A percentile compares a stretch with the other conserved stretches of the same genome.
phyloP scores from a whole-genome alignment of 2,888 invertebrate genomes.

The Sepiola atlantica region DNA sequence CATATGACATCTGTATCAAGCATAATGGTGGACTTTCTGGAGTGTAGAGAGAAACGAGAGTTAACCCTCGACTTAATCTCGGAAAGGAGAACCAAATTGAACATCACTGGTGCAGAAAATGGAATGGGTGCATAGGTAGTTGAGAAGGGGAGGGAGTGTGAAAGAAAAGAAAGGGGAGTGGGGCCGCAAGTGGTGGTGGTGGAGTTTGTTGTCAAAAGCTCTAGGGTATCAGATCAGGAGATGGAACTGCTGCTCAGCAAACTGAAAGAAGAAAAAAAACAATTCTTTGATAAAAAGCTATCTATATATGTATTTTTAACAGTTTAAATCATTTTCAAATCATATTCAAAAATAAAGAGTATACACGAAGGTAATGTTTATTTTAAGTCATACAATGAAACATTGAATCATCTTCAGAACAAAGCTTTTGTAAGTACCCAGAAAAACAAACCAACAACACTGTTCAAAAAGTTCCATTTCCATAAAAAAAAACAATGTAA shows the following conservation, averaged over 20 bases:
- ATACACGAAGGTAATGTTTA: too few relatives aligned
- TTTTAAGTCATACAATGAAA: too few relatives aligned
- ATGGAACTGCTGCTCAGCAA: neutral
- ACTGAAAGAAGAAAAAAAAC: neutral
- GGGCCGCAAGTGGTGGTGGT: neutral
- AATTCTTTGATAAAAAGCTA: too few relatives aligned
- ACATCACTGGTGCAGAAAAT: slow-evolving; percentile 16
- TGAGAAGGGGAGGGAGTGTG: neutral
- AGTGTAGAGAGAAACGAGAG: neutral
- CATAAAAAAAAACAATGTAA: too few relatives aligned
- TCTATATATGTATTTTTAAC: too few relatives aligned
- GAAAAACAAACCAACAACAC: too few relatives aligned
- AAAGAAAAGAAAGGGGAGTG: neutral
- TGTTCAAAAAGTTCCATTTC: too few relatives aligned
- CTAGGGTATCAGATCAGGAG: neutral
- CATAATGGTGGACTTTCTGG: neutral
- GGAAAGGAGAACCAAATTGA: neutral
- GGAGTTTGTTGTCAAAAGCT: neutral
- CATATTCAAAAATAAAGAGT: too few relatives aligned
- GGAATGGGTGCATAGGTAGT: neutral
- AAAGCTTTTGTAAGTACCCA: too few relatives aligned
- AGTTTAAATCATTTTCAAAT: too few relatives aligned
- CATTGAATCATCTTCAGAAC: too few relatives aligned
- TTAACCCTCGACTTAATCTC: neutral
- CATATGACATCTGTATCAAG: neutral